phyloP scores from a whole-genome alignment of 2,888 invertebrate species.

The Lottia scabra region DNA sequence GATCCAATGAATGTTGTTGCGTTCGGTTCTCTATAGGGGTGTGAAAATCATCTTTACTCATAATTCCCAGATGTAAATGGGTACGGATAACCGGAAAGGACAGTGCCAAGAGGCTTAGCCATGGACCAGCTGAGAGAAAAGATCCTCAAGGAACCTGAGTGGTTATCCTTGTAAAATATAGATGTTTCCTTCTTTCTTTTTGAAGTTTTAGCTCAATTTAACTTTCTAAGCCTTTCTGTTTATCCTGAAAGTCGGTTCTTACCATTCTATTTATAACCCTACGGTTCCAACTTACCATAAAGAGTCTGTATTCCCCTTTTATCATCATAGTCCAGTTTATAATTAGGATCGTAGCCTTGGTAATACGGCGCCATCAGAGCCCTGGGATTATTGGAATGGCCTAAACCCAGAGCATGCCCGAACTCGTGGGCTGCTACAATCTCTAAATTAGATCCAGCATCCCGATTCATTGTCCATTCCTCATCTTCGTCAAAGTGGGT shows the following conservation, averaged over 20 bases:
- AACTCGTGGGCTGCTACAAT: slow-evolving; percentile 68
- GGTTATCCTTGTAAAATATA: no score
- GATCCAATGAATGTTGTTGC: no score
- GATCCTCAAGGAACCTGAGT: no score
- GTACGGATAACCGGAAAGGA: no score
- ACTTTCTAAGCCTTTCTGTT: not conserved
- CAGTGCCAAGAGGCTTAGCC: no score
- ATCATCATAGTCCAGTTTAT: slow-evolving; percentile 60
- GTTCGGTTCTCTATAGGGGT: no score
- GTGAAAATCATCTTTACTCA: no score
- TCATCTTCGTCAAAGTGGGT: slow-evolving; percentile 68
- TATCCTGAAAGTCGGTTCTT: not conserved
- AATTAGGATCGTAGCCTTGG: slow-evolving; percentile 62
- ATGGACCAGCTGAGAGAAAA: no score
- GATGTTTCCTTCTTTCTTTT: no score
- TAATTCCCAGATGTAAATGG: no score
- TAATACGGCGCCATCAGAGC: slow-evolving; percentile 68
- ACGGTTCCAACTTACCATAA: slow-evolving; percentile 59
- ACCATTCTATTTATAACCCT: no score
- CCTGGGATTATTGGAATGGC: slow-evolving; percentile 58
- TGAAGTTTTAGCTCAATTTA: no score
- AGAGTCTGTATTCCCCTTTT: slow-evolving; percentile 59
- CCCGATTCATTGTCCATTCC: slow-evolving; percentile 56
- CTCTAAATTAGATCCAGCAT: slow-evolving; percentile 56
- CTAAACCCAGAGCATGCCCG: slow-evolving; percentile 67